phyloP scores from a whole-genome alignment of 2,797 vertebrate species.

The Lates japonicus region DNA sequence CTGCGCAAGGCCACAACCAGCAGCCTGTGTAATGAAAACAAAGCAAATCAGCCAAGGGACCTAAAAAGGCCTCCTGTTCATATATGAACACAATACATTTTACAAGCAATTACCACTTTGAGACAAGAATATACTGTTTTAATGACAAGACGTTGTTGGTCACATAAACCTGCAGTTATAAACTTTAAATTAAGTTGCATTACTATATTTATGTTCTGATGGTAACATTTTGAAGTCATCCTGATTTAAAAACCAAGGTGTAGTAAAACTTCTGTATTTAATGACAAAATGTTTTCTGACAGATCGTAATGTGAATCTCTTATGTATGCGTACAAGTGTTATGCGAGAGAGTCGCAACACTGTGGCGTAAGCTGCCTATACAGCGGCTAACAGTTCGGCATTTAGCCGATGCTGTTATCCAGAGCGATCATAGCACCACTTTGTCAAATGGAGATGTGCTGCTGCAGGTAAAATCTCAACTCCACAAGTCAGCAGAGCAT shows the following conservation, averaged over 20 bases:
- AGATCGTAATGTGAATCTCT: neutral
- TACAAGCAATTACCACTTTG: neutral
- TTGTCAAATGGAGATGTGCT: conserved; percentile 70
- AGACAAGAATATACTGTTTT: conserved; percentile 12
- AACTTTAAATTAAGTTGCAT: neutral
- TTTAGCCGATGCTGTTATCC: conserved; percentile 70
- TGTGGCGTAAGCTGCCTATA: conserved; percentile 44
- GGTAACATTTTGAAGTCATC: neutral
- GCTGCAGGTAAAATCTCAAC: conserved; percentile 69
- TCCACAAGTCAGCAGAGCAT: conserved; percentile 72
- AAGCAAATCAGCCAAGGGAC: neutral
- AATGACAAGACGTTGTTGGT: neutral
- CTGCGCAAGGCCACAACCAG: neutral
- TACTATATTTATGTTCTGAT: too few relatives aligned
- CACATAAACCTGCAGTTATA: neutral
- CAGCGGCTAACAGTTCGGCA: too few relatives aligned
- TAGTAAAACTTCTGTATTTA: too few relatives aligned
- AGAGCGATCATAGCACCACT: conserved; percentile 58
- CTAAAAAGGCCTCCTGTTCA: neutral
- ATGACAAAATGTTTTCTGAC: conserved; percentile 3
- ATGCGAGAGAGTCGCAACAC: conserved; percentile 13
- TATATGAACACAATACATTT: neutral
- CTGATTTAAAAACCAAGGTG: too few relatives aligned
- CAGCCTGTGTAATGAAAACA: neutral
- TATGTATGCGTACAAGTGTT: conserved; percentile 19